These are phyloP conservation scores for Alcedo quadribrachys DNA, from an alignment of 2,797 vertebrate genomes.

Conservation along the genomic window DNA sequence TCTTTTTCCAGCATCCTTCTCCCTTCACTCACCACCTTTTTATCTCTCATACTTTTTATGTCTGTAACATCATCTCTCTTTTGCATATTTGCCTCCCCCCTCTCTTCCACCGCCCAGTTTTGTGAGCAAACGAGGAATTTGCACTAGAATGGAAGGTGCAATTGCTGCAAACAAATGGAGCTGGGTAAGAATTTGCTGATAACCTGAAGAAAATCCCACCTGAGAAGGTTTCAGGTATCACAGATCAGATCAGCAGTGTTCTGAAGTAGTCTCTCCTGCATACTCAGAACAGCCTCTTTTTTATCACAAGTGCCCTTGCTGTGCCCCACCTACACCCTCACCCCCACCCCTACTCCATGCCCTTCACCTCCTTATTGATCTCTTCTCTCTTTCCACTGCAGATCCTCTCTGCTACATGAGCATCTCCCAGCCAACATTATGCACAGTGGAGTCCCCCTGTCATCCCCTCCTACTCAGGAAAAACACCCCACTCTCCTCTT, in stretches of 20 bases:
- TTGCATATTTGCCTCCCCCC: background rate
- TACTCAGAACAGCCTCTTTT: background rate
- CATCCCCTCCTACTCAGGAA: conserved; percentile 28
- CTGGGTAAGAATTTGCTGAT: background rate
- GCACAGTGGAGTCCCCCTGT: conserved; percentile 13
- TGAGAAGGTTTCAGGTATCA: background rate
- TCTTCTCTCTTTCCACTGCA: background rate
- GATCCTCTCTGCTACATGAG: background rate
- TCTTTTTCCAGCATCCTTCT: background rate
- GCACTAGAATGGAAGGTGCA: background rate
- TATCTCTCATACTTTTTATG: background rate
- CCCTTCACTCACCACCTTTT: background rate
- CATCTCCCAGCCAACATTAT: conserved; percentile 34
- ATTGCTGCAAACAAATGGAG: background rate
- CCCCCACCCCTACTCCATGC: background rate
- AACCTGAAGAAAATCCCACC: background rate
- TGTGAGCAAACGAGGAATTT: background rate
- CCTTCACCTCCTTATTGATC: background rate
- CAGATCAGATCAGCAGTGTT: background rate
- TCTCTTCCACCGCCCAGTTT: background rate
- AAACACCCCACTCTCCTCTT: conserved; percentile 14
- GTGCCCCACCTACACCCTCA: background rate
- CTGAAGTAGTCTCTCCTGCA: background rate
- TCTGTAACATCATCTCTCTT: background rate
- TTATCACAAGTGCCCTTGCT: background rate